These are phyloP conservation scores for Ranitomeya imitator DNA, from an alignment of 2,113 vertebrate genomes.

Conservation along the genomic window DNA sequence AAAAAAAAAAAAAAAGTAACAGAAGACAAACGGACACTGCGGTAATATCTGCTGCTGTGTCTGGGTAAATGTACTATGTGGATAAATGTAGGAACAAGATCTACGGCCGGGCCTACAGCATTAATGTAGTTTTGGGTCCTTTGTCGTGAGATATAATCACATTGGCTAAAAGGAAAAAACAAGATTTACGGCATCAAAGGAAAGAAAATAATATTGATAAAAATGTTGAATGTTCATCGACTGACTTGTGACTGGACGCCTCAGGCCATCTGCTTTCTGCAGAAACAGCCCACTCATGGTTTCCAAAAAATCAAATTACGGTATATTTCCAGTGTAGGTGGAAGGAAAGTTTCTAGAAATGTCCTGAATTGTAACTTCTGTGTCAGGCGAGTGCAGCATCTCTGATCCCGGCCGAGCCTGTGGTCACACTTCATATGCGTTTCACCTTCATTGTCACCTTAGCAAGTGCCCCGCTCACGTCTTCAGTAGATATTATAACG, in stretches of 20 bases:
- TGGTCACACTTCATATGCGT: slow-evolving; percentile 6
- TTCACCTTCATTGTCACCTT: slow-evolving; percentile 39
- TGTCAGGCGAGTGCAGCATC: background rate
- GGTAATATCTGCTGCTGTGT: background rate
- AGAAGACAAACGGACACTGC: no score
- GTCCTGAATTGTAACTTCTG: background rate
- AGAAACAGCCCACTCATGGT: background rate
- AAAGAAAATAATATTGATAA: background rate
- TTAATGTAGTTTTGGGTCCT: background rate
- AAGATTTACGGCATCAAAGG: background rate
- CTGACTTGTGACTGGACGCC: background rate
- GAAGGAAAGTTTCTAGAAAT: background rate
- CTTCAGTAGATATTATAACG: background rate
- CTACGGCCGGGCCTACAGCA: background rate
- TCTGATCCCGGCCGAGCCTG: background rate
- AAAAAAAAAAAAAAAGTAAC: background rate
- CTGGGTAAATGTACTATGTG: background rate
- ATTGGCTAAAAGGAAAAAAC: background rate
- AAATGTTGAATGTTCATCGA: background rate
- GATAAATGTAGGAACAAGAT: background rate
- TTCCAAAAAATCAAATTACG: background rate
- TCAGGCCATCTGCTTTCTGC: no score
- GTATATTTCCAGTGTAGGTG: background rate
- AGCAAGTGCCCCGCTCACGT: slow-evolving; percentile 6
- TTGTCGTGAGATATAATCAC: background rate